Evolutionary conservation across 2,797 vertebrate genomes (phyloP), one percentile per base, ranked within the genome.

Genomic region (Apodemus agrarius): DNA sequence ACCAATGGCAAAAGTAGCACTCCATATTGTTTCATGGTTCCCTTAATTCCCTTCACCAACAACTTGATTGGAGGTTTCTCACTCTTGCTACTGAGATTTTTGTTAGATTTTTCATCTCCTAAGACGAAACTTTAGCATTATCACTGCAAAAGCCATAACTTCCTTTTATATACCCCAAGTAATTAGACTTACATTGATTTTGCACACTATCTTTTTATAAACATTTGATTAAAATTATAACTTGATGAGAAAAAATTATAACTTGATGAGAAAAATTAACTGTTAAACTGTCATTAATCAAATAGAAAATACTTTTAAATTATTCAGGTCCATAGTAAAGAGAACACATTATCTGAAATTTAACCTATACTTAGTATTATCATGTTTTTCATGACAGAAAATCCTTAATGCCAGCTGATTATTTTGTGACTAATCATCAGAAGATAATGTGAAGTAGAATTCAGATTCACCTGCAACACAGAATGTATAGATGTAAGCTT

Each of bases 151-250:
- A 84, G 76, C 6, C 29, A 46, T 76, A 76, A 43, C 22, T 76
- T 46, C 74, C 22, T 67, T 67, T 46, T 34, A n/a, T 85, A 43
- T 49, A 49, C 5, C 22, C 22, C 46, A 95, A 86, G 80, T 76
- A 78, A 94, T 96, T 82, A 94, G 21, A 78, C 46, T 57, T 79
- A 7, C 37, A 83, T 65, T 95, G 57, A 94, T 95, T 92, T 85
- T 89, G 81, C 92, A 83, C 16, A 65, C 52, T 54, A 75, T 31
- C 40, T 76, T 76, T 87, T 87, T 40, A 79, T 87, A 57, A 84
- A 86, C 49, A 1, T 92, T 0, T 94, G 29, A 90, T 91, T 78
- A 85, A 95, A 95, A 59, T 72, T 95, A 87, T 12, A 91, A 90
- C 54, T 92, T 54, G 12, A 49, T 61, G 93, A 94, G 43, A 49